These are phyloP conservation scores for Peromyscus eremicus DNA, from an alignment of 2,797 vertebrate species.

Conservation along the genomic window DNA sequence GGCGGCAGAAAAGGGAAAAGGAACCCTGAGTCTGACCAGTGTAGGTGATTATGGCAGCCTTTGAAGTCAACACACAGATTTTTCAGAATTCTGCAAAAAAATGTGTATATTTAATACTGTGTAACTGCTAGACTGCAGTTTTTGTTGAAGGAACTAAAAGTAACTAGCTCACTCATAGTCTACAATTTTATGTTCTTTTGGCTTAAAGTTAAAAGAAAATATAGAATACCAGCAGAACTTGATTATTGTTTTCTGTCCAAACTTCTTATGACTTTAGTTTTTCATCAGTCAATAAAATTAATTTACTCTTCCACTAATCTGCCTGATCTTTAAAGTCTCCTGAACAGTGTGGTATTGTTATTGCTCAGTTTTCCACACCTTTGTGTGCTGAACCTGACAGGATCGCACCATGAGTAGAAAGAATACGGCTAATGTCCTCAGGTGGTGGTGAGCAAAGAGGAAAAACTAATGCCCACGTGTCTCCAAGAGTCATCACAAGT, in stretches of 20 bases:
- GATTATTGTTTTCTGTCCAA: constrained; percentile 85
- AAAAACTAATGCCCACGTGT: neutral
- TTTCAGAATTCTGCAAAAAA: constrained; percentile 87
- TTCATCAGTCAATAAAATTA: constrained; percentile 92
- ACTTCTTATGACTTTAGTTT: constrained; percentile 88
- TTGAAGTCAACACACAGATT: constrained; percentile 78
- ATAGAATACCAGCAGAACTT: constrained; percentile 83
- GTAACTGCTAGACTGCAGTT: constrained; percentile 86
- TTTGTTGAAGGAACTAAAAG: constrained; percentile 82
- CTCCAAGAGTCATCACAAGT: neutral
- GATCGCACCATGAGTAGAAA: neutral
- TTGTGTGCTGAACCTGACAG: constrained; percentile 3
- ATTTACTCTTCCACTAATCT: constrained; percentile 89
- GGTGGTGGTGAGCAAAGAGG: neutral
- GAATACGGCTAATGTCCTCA: neutral
- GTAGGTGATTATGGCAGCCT: constrained; percentile 86
- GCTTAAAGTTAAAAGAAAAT: constrained; percentile 85
- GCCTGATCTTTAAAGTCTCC: constrained; percentile 76
- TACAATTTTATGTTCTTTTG: constrained; percentile 84
- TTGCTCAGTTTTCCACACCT: constrained; percentile 32
- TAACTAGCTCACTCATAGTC: constrained; percentile 81
- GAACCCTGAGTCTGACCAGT: constrained; percentile 91
- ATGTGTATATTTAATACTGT: constrained; percentile 85
- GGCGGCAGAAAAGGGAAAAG: constrained; percentile 94
- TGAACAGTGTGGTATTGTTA: constrained; percentile 35